Evolutionary conservation across 1,140 invertebrate genomes (phyloP).

Genomic region (Drepana arcuata): DNA sequence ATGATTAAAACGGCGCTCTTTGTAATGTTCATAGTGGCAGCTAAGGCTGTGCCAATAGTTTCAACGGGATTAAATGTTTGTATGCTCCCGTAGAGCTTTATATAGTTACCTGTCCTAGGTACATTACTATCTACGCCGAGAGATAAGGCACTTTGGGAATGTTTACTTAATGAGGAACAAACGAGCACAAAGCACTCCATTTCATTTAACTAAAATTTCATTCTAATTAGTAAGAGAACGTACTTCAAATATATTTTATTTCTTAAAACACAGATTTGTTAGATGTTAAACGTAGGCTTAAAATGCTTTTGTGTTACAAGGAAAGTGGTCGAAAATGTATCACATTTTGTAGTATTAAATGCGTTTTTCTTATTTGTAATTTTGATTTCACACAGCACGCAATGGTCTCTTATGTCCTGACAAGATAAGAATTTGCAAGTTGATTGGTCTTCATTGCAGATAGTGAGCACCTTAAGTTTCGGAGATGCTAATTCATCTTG

Average conservation of each 20-base stretch:
- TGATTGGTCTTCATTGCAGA: constrained; percentile 23
- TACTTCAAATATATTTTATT: constrained; percentile 5
- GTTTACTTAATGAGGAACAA: constrained; percentile 62
- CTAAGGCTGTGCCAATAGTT: constrained; percentile 12
- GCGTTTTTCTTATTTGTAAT: constrained; percentile 10
- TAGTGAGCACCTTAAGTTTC: constrained; percentile 31
- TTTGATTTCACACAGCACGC: constrained; percentile 36
- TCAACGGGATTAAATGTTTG: constrained; percentile 45
- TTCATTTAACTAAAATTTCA: constrained; percentile 28
- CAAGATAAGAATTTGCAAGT: constrained; percentile 42
- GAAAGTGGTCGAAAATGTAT: constrained; percentile 20
- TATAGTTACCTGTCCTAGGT: constrained; percentile 33
- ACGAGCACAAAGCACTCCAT: constrained; percentile 34
- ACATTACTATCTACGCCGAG: constrained; percentile 43
- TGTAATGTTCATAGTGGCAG: constrained; percentile 31
- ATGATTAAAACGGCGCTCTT: constrained; percentile 30
- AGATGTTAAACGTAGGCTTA: not conserved
- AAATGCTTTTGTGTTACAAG: constrained; percentile 11
- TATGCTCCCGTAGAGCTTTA: constrained; percentile 36
- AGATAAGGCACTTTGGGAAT: constrained; percentile 60
- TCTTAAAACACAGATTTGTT: too few species aligned
- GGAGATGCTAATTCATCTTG: too few species aligned
- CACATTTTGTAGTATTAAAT: constrained; percentile 25
- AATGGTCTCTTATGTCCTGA: constrained; percentile 27
- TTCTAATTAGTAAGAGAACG: constrained; percentile 6